Percentiles rank a stretch among this genome's conserved stretches.
phyloP scores from a whole-genome alignment of 1,140 invertebrate genomes.

The Zaprionus gabonicus region DNA sequence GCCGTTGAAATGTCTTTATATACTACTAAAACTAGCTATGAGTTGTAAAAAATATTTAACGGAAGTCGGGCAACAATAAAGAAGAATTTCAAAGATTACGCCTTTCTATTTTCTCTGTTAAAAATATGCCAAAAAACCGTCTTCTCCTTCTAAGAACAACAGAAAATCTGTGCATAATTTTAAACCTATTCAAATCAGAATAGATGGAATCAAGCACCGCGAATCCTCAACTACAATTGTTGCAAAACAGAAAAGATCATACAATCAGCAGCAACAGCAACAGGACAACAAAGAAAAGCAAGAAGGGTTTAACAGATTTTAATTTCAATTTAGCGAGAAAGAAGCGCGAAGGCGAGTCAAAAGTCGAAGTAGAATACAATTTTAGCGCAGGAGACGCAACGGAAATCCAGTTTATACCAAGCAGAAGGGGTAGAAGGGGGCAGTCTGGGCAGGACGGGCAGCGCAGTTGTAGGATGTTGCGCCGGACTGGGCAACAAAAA shows the following conservation, averaged over 20 bases:
- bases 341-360: conserved; percentile 27
- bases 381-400: conserved; percentile 34
- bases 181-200: background rate
- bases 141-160: background rate
- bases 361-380: conserved; percentile 64
- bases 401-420: conserved; percentile 39
- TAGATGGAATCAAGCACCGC: background rate
- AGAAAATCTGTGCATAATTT: background rate
- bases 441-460: background rate
- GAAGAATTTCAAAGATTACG: too few relatives aligned
- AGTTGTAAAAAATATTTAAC: too few relatives aligned
- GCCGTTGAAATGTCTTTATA: too few relatives aligned
- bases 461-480: background rate
- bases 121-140: background rate
- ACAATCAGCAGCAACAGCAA: conserved; percentile 16
- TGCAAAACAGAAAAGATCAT: conserved; percentile 15
- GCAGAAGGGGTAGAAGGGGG: background rate
- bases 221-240: conserved; percentile 24
- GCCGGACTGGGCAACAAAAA: conserved; percentile 34
- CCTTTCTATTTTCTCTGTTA: background rate
- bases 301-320: conserved; percentile 65
- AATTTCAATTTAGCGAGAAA: conserved; percentile 62
- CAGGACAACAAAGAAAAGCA: conserved; percentile 14
- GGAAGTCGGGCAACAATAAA: too few relatives aligned
- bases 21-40: too few relatives aligned